Percentiles rank a stretch among this genome's conserved stretches.
Conservation (phyloP, 2,113 vertebrate genomes). For the Mionectes macconnelli region DNA sequence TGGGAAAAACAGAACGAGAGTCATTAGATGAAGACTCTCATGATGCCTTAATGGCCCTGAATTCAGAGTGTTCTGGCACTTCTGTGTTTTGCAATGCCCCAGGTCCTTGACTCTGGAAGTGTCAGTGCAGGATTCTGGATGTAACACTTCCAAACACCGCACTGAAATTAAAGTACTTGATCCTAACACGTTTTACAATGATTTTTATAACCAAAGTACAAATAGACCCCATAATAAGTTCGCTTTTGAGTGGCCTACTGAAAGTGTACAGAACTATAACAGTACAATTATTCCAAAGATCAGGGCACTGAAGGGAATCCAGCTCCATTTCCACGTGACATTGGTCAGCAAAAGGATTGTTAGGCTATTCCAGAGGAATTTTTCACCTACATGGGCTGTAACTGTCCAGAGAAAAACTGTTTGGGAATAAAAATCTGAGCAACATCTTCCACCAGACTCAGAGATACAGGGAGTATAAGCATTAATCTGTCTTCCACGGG, state of each 20-base stretch:
- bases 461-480: background rate
- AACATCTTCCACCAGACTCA: background rate
- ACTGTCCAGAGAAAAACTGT: background rate
- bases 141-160: background rate
- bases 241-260: background rate
- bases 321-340: background rate
- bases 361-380: background rate
- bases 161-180: background rate
- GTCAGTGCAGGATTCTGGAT: background rate
- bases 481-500: background rate
- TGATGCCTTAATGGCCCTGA: background rate
- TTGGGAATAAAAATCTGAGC: background rate
- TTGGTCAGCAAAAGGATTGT: background rate
- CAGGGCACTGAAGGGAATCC: background rate
- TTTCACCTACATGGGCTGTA: background rate
- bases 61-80: background rate
- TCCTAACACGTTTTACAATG: background rate
- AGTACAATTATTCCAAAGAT: background rate
- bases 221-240: background rate
- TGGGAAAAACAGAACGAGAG: background rate
- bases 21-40: background rate
- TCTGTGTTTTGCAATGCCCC: background rate
- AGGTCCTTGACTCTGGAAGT: background rate
- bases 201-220: background rate
- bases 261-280: background rate